Evolutionary conservation across 1,140 invertebrate species (phyloP).

Genomic region (Drosophila sechellia): DNA sequence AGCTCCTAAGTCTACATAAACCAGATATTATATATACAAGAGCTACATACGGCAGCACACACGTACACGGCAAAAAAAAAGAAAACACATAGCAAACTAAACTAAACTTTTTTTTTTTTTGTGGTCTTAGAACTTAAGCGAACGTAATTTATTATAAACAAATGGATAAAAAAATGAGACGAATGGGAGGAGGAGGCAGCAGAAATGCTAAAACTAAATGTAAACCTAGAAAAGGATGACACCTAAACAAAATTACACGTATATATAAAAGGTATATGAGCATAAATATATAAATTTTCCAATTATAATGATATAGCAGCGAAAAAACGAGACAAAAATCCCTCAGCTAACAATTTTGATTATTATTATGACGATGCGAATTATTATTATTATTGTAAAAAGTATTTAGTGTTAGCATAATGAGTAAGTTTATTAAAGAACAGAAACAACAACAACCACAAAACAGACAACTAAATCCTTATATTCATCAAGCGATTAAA

Average conservation of each 20-base stretch:
- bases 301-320: conserved; percentile 55
- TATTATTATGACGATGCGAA: conserved; percentile 49
- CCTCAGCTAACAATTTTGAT: conserved; percentile 62
- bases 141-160: conserved; percentile 76
- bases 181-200: conserved; percentile 5
- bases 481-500: conserved; percentile 55
- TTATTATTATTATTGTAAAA: conserved; percentile 80
- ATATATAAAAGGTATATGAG: conserved; percentile 31
- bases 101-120: conserved; percentile 74
- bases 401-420: conserved; percentile 81
- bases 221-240: conserved; percentile 70
- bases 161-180: conserved; percentile 37
- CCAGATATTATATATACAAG: conserved; percentile 50
- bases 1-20: conserved; percentile 61
- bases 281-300: conserved; percentile 53
- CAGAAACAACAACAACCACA: conserved; percentile 33
- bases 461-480: conserved; percentile 32
- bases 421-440: conserved; percentile 76
- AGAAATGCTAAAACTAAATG: conserved; percentile 63
- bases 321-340: conserved; percentile 8
- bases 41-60: conserved; percentile 55
- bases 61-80: conserved; percentile 16
- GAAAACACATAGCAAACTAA: conserved; percentile 60
- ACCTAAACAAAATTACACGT: conserved; percentile 45
- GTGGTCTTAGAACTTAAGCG: conserved; percentile 70